phyloP scores from a whole-genome alignment of 1,140 invertebrate genomes.

The Pomphorhynchus laevis region DNA sequence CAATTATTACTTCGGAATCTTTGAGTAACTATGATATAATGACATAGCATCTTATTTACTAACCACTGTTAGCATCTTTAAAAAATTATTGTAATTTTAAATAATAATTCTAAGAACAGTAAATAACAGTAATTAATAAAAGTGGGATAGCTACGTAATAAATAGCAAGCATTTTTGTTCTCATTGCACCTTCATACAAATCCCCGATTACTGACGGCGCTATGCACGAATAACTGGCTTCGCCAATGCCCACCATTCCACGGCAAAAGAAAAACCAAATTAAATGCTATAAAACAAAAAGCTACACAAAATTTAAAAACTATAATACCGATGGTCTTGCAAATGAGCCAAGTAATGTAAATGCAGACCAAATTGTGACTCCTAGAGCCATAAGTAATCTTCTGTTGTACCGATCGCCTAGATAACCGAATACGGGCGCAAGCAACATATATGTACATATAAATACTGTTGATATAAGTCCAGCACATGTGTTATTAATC shows the following conservation, averaged over 20 bases:
- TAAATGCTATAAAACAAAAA: slow-evolving; percentile 22
- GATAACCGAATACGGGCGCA: slow-evolving; percentile 74
- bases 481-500: slow-evolving; percentile 34
- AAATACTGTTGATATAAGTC: slow-evolving; percentile 70
- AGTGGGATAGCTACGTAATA: slow-evolving; percentile 99
- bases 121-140: no score
- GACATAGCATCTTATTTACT: no score
- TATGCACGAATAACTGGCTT: slow-evolving; percentile 91
- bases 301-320: slow-evolving; percentile 1
- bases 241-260: slow-evolving; percentile 66
- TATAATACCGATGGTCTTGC: slow-evolving; percentile 24
- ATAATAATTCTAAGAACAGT: no score
- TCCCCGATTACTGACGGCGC: slow-evolving; percentile 95
- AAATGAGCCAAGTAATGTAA: slow-evolving; percentile 56
- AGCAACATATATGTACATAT: slow-evolving; percentile 82
- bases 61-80: no score
- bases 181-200: slow-evolving; percentile 42
- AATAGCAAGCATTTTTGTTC: slow-evolving; percentile 67
- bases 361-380: slow-evolving; percentile 57
- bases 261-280: slow-evolving; percentile 48
- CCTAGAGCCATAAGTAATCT: slow-evolving; percentile 53
- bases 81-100: no score
- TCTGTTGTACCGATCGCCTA: slow-evolving; percentile 71
- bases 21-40: no score
- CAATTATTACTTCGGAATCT: no score